A percentile compares a stretch with the other conserved stretches of the same genome.
Evolutionary conservation across 2,113 vertebrate genomes (phyloP).

Genomic region (Albula goreensis): DNA sequence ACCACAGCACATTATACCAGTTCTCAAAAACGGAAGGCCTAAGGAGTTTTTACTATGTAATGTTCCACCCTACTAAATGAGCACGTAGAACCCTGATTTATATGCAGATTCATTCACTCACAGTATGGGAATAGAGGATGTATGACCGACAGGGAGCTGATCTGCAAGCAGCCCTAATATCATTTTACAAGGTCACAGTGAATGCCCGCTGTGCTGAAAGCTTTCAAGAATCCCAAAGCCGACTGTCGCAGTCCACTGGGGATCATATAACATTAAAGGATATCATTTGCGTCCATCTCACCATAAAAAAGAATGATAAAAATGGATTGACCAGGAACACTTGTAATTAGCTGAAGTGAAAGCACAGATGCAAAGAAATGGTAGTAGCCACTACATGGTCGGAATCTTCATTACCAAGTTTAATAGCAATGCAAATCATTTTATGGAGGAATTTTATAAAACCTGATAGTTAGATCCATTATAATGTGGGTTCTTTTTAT

Average conservation of each 20-base stretch:
- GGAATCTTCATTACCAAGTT: neutral
- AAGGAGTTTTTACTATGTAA: neutral
- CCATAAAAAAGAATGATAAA: neutral
- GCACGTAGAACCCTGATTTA: neutral
- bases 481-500: neutral
- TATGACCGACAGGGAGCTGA: too few species aligned
- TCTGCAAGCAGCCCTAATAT: neutral
- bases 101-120: neutral
- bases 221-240: neutral
- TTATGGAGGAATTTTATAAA: neutral
- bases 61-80: neutral
- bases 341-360: neutral
- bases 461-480: neutral
- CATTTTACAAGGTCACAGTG: neutral
- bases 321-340: neutral
- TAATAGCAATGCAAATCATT: slow-evolving; percentile 3
- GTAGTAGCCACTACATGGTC: neutral
- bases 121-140: neutral
- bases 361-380: neutral
- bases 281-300: neutral
- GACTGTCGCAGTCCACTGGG: neutral
- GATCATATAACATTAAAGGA: neutral
- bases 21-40: neutral
- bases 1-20: neutral
- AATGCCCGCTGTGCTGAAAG: neutral